Conservation (phyloP, 2,888 invertebrate species). For the Thymelicus lineola region DNA sequence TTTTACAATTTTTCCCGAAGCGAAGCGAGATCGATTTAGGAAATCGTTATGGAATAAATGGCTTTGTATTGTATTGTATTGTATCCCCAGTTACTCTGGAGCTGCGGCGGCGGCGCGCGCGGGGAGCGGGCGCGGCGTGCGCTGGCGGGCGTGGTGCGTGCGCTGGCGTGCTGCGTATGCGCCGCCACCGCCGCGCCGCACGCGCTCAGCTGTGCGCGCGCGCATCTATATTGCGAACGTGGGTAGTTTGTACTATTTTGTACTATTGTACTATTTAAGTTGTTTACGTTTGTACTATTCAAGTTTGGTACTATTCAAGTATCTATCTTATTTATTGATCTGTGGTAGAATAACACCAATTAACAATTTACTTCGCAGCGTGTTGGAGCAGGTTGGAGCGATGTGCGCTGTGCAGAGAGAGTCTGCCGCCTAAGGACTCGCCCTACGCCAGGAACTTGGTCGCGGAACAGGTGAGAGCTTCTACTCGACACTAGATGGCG, state of each 20-base stretch:
- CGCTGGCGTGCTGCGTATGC: constrained; percentile 72
- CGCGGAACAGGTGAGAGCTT: constrained; percentile 68
- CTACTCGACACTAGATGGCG: neutral
- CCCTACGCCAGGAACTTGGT: constrained; percentile 74
- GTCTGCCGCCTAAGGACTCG: constrained; percentile 67
- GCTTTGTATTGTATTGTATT: too few species aligned
- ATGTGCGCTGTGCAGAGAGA: constrained; percentile 73
- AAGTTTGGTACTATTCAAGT: too few species aligned
- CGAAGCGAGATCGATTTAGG: too few species aligned
- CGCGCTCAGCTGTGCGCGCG: constrained; percentile 60
- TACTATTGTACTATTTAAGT: too few species aligned
- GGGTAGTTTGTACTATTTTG: constrained; percentile 6
- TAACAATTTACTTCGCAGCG: constrained; percentile 51
- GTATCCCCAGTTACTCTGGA: constrained; percentile 67
- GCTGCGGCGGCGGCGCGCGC: constrained; percentile 70
- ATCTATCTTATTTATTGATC: too few species aligned
- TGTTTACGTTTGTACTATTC: too few species aligned
- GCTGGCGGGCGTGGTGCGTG: constrained; percentile 64
- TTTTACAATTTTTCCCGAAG: too few species aligned
- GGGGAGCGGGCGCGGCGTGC: constrained; percentile 73
- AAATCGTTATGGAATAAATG: too few species aligned
- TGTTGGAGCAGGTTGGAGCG: constrained; percentile 73
- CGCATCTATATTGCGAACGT: constrained; percentile 75
- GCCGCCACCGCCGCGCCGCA: constrained; percentile 59
- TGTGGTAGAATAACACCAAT: too few species aligned